phyloP scores from a whole-genome alignment of 2,113 vertebrate species.

The Podilymbus podiceps region DNA sequence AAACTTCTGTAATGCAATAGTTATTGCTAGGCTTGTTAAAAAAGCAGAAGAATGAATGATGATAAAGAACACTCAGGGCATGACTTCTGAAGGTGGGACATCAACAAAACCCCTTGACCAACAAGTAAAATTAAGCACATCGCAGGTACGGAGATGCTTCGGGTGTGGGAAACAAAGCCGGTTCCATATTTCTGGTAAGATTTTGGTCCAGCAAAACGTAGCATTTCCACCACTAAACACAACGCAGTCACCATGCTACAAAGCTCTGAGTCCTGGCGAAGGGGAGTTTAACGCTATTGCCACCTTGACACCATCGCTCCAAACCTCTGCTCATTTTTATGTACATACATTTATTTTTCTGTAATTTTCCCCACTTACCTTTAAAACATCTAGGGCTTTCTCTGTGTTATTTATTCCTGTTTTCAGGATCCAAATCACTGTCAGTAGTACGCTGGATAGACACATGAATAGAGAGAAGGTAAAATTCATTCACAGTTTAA shows the following conservation, averaged over 20 bases:
- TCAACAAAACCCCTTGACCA: not conserved
- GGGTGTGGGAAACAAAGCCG: not conserved
- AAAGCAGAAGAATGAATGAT: not conserved
- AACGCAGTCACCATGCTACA: fast-evolving
- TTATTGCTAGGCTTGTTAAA: not conserved
- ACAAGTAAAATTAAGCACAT: not conserved
- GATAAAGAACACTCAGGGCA: not conserved
- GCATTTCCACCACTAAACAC: not conserved
- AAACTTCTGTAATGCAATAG: not conserved
- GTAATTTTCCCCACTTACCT: not conserved
- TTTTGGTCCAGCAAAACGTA: not conserved
- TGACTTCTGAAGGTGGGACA: not conserved
- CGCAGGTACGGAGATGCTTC: not conserved
- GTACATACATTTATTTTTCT: not conserved
- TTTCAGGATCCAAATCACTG: not conserved
- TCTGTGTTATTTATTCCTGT: not conserved
- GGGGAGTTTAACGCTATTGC: not conserved
- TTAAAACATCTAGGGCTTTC: not conserved
- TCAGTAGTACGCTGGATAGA: not conserved
- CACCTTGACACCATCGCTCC: not conserved
- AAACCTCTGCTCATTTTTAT: not conserved
- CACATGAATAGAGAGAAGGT: fast-evolving
- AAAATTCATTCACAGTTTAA: not conserved
- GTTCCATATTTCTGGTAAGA: not conserved
- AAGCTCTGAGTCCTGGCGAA: fast-evolving